A percentile compares a stretch with the other conserved stretches of the same genome.
phyloP scores from a whole-genome alignment of 2,888 invertebrate species.

The Drosophila austrosaltans region DNA sequence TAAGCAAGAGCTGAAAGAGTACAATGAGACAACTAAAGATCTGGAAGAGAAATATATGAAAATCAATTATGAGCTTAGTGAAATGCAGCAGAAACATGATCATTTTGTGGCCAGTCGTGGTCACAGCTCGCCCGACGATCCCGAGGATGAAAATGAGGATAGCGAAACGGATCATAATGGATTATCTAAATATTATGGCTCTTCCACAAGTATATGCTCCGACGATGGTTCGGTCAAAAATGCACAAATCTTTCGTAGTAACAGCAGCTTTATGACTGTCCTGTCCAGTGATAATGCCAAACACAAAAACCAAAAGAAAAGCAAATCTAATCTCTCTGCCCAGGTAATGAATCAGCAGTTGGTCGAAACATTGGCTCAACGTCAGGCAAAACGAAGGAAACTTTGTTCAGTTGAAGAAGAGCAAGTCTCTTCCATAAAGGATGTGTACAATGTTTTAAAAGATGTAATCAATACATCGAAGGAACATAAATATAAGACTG shows the following conservation, averaged over 20 bases:
- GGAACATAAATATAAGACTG: slow-evolving; percentile 47
- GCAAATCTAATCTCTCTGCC: slow-evolving; percentile 26
- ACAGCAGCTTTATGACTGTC: slow-evolving; percentile 67
- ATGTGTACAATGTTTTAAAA: slow-evolving; percentile 68
- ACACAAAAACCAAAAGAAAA: slow-evolving; percentile 20
- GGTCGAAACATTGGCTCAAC: slow-evolving; percentile 30
- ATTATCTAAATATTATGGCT: slow-evolving; percentile 32
- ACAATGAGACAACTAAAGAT: slow-evolving; percentile 75
- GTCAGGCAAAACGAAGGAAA: slow-evolving; percentile 26
- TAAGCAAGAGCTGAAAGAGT: slow-evolving; percentile 75
- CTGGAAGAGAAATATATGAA: slow-evolving; percentile 79
- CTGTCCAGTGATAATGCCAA: slow-evolving; percentile 43
- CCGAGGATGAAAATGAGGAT: slow-evolving; percentile 31
- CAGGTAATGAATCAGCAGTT: slow-evolving; percentile 28
- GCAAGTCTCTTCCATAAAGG: slow-evolving; percentile 50
- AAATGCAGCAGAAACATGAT: slow-evolving; percentile 78
- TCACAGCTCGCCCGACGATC: slow-evolving; percentile 17
- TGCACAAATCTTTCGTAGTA: slow-evolving; percentile 60
- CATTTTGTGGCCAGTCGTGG: slow-evolving; percentile 57
- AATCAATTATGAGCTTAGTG: slow-evolving; percentile 77
- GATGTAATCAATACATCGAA: slow-evolving; percentile 65
- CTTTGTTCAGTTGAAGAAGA: slow-evolving; percentile 39
- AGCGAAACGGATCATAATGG: slow-evolving; percentile 15
- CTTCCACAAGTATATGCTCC: slow-evolving; percentile 59
- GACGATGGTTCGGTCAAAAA: slow-evolving; percentile 54